Conservation (phyloP, 2,888 invertebrate genomes). For the Gnatocerus cornutus region DNA sequence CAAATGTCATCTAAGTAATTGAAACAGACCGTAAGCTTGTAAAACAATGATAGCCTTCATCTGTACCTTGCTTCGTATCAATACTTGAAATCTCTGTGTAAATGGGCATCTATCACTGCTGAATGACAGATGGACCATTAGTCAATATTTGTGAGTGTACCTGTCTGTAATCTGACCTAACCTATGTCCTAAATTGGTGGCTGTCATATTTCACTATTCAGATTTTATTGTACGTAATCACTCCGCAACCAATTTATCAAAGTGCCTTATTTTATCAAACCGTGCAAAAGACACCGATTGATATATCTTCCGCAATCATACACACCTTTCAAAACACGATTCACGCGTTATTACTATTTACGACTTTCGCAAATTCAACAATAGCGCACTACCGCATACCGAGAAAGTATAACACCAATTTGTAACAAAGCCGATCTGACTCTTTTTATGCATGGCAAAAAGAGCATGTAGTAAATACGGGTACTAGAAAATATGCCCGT, state of each 20-base stretch:
- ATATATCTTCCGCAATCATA: neutral
- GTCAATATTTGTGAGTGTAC: conserved; percentile 53
- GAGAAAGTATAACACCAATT: too few relatives aligned
- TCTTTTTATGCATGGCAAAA: neutral
- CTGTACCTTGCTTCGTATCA: conserved; percentile 38
- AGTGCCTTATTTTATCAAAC: conserved; percentile 22
- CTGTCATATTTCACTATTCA: conserved; percentile 48
- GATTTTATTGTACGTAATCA: conserved; percentile 48
- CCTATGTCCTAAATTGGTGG: conserved; percentile 48
- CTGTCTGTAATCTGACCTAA: conserved; percentile 52
- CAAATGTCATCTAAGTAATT: conserved; percentile 41
- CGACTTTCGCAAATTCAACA: neutral
- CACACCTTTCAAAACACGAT: neutral
- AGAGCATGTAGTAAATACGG: too few relatives aligned
- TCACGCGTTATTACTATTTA: neutral
- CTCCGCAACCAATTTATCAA: conserved; percentile 49
- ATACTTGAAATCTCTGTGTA: conserved; percentile 47
- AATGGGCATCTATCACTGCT: conserved; percentile 52
- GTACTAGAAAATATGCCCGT: too few relatives aligned
- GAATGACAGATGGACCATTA: conserved; percentile 53
- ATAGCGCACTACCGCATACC: neutral
- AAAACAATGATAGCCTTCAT: conserved; percentile 48
- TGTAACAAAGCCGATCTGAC: neutral
- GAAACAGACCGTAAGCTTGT: conserved; percentile 36
- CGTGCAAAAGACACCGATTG: conserved; percentile 11